Evolutionary conservation across 2,113 vertebrate genomes (phyloP).

Genomic region (Ptyas mucosa): DNA sequence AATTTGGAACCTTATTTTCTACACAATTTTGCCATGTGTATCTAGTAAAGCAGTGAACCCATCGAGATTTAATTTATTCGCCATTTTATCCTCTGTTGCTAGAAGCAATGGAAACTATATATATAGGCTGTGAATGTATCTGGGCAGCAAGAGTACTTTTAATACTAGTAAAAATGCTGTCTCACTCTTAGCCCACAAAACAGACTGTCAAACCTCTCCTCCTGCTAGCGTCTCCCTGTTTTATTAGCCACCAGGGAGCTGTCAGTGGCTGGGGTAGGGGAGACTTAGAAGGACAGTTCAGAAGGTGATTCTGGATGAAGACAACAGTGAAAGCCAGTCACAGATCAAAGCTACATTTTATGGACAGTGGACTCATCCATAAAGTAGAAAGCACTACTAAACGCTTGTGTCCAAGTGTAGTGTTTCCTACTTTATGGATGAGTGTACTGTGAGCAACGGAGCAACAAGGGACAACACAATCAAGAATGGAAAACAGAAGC

Average conservation of each 20-base stretch:
- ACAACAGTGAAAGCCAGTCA: neutral
- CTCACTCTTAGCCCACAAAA: neutral
- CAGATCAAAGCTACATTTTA: slow-evolving; percentile 57
- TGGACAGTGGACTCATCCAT: slow-evolving; percentile 99
- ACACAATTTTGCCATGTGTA: neutral
- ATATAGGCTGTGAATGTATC: neutral
- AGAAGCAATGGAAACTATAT: neutral
- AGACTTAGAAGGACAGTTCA: neutral
- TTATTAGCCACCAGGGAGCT: slow-evolving; percentile 4
- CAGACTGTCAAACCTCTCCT: slow-evolving; percentile 27
- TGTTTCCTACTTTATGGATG: slow-evolving; percentile 99
- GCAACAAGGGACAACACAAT: slow-evolving; percentile 37
- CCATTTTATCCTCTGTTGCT: neutral
- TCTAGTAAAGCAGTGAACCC: neutral
- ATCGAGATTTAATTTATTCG: neutral
- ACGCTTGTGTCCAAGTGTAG: slow-evolving; percentile 97
- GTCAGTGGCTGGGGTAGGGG: neutral
- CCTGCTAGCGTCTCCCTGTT: slow-evolving; percentile 29
- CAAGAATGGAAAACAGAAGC: neutral
- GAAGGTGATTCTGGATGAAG: neutral
- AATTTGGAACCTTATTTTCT: neutral
- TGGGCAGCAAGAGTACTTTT: neutral
- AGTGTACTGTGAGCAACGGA: slow-evolving; percentile 99
- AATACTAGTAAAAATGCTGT: neutral
- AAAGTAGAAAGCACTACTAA: slow-evolving; percentile 99